Conservation (phyloP, 2,888 invertebrate genomes). For the Himalopsyche kuldschensis region DNA sequence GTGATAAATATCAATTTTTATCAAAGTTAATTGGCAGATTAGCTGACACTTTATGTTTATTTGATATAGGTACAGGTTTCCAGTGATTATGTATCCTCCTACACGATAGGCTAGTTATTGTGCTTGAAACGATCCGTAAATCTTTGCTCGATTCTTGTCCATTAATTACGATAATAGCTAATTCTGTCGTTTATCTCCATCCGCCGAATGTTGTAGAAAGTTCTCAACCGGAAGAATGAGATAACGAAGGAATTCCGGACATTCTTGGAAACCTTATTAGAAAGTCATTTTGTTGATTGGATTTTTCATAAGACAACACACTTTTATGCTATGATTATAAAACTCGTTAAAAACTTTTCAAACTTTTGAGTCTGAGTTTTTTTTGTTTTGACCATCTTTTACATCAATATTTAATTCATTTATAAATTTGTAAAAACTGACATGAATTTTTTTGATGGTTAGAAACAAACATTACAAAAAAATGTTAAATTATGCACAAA, state of each 20-base stretch:
- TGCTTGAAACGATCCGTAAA: slow-evolving; percentile 22
- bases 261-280: background rate
- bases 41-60: background rate
- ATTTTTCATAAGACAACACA: background rate
- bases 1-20: too few species aligned
- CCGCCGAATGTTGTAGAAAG: slow-evolving; percentile 4
- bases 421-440: too few species aligned
- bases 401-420: too few species aligned
- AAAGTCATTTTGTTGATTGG: background rate
- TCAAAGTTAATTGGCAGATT: too few species aligned
- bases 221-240: slow-evolving; percentile 27
- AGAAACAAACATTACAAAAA: too few species aligned
- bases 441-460: too few species aligned
- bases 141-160: slow-evolving; percentile 32
- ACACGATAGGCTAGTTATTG: slow-evolving; percentile 16
- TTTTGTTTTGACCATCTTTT: too few species aligned
- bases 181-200: slow-evolving; percentile 35
- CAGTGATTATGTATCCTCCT: background rate
- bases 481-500: too few species aligned
- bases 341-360: too few species aligned
- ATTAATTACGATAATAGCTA: slow-evolving; percentile 36
- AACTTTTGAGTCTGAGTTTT: too few species aligned
- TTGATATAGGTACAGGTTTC: background rate
- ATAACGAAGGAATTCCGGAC: slow-evolving; percentile 20
- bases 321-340: too few species aligned